Base-by-base conservation (phyloP, 1,140 invertebrate species). In the Drosophila navojoa region DNA sequence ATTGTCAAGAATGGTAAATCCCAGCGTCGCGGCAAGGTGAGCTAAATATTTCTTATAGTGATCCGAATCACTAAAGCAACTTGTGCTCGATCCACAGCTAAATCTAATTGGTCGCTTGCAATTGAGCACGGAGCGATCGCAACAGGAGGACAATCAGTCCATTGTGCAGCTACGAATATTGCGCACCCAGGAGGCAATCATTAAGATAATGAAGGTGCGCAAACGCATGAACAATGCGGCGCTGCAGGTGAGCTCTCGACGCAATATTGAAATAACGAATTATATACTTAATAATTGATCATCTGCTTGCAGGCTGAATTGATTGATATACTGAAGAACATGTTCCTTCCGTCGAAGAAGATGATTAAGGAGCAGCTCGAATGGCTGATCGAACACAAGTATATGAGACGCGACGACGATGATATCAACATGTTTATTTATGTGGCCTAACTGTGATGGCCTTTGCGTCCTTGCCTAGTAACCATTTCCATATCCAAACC, bases 331-430 rank as follows among this genome's bases (percentile, higher is more conserved):
- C 93, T 99, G 55, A 99, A 99, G 93, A 99, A 99, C 92, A 99
- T 99, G 98, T 99, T 99, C 94, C 93, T 99, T 79, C 99, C 99
- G 32, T 98, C 98, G 70, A 99, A 99, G 93, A 99, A 99, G 93
- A 97, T 99, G 96, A 99, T 99, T 76, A 99, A 99, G 93, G 98
- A 99, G 93, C 98, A 99, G 93, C 96, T 99, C 35, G 98, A 99
- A 93, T 99, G 98, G 98, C 94, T 99, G 9, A 99, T 99, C 78
- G 98, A 99, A 93, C 97, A 99, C 91, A 99, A 99, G 92, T 99
- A 99, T 92, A 99, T 99, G 95, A 94, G 95, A 67, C 94, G 99
- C 74, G 98, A 99, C 92, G 98, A 99, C 82, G 97, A 98, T 77
- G 98, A 99, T 92, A 99, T 99, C 89, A 99, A 99, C 93, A 97